A percentile compares a stretch with the other conserved stretches of the same genome.
phyloP scores from a whole-genome alignment of 2,888 invertebrate species.

The Ormyrus pomaceus region DNA sequence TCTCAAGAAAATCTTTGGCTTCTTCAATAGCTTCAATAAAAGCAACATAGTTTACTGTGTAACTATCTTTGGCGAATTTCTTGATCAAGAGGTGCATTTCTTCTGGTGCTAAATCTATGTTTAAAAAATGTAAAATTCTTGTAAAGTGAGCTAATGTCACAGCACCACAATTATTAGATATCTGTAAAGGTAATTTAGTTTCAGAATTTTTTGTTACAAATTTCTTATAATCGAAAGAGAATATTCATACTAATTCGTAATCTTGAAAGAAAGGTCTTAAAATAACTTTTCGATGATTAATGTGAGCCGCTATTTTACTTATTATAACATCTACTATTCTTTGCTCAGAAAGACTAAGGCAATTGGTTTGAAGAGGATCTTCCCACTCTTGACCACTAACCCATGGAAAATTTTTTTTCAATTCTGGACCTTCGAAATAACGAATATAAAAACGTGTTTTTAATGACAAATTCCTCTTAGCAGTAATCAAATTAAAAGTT shows the following conservation, averaged over 20 bases:
- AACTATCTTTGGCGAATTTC: conserved; percentile 85
- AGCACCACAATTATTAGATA: conserved; percentile 85
- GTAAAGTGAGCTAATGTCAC: conserved; percentile 88
- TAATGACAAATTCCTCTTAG: too few species aligned
- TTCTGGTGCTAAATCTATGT: conserved; percentile 82
- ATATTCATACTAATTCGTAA: conserved; percentile 79
- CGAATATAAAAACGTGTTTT: too few species aligned
- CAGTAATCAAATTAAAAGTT: background rate
- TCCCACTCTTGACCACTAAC: conserved; percentile 82
- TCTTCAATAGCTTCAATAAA: conserved; percentile 84
- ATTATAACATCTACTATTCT: conserved; percentile 83
- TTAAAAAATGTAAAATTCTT: conserved; percentile 84
- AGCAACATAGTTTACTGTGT: conserved; percentile 87
- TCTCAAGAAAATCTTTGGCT: conserved; percentile 79
- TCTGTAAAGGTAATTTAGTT: conserved; percentile 73
- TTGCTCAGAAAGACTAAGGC: conserved; percentile 81
- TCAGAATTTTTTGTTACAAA: background rate
- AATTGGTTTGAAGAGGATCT: conserved; percentile 83
- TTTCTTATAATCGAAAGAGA: conserved; percentile 4
- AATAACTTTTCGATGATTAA: conserved; percentile 79
- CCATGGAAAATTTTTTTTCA: conserved; percentile 75
- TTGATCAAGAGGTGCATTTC: conserved; percentile 86
- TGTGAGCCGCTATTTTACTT: conserved; percentile 83
- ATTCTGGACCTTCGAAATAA: conserved; percentile 75
- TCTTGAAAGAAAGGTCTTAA: conserved; percentile 86